phyloP scores from a whole-genome alignment of 2,888 invertebrate genomes.

The Orgyia antiqua region DNA sequence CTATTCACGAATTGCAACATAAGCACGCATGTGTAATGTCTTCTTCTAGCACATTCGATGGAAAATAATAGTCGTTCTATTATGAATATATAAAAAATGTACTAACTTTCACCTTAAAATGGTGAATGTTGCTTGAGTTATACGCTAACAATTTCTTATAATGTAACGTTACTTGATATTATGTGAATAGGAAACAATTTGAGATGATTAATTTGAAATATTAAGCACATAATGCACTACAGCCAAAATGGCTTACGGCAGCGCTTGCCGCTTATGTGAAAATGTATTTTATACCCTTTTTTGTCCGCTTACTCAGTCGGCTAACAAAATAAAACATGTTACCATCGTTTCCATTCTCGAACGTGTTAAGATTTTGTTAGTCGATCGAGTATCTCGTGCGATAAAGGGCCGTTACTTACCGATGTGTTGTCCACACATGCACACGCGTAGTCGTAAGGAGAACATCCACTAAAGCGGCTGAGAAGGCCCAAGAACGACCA shows the following conservation, averaged over 20 bases:
- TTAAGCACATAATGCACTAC: constrained; percentile 59
- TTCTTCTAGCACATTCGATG: constrained; percentile 53
- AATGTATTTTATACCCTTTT: constrained; percentile 39
- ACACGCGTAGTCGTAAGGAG: constrained; percentile 78
- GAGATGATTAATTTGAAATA: background rate
- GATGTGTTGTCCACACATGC: constrained; percentile 78
- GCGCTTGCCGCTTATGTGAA: constrained; percentile 71
- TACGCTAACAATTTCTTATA: constrained; percentile 47
- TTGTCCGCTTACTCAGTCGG: constrained; percentile 49
- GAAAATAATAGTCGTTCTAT: constrained; percentile 26
- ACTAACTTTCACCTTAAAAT: constrained; percentile 62
- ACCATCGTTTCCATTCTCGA: constrained; percentile 6
- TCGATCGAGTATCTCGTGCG: constrained; percentile 47
- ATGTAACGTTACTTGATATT: too few species aligned
- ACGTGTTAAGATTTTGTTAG: constrained; percentile 33
- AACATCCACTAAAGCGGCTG: constrained; percentile 78
- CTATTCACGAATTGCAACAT: constrained; percentile 61
- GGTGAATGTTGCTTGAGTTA: constrained; percentile 67
- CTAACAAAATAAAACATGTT: constrained; percentile 34
- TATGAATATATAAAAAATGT: constrained; percentile 31
- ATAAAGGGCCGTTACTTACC: constrained; percentile 59
- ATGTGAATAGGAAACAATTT: too few species aligned
- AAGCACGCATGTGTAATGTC: constrained; percentile 71
- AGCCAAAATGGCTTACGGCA: constrained; percentile 58
- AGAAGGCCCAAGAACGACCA: constrained; percentile 78